Percentiles rank a stretch among this genome's conserved stretches.
Conservation (phyloP, 2,113 vertebrate species). For the Amblyopsis rosae region DNA sequence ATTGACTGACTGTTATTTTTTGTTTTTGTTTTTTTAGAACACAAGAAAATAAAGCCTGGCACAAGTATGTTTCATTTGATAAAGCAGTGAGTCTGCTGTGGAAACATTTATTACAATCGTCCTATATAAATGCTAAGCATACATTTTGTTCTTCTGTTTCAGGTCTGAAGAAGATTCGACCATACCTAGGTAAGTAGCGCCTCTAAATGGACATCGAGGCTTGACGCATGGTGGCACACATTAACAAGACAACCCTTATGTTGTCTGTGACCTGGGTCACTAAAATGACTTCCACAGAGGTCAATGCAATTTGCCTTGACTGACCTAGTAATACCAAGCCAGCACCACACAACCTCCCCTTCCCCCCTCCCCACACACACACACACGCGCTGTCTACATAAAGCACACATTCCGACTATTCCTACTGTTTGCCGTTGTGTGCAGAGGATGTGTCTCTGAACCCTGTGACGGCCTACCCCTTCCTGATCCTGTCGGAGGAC, state of each 20-base stretch:
- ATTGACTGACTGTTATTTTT: background rate
- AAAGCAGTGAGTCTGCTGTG: background rate
- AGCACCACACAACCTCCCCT: background rate
- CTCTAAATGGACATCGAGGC: background rate
- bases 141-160: constrained; percentile 12
- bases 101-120: background rate
- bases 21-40: constrained; percentile 45
- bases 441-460: constrained; percentile 74
- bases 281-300: too few species aligned
- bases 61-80: constrained; percentile 47
- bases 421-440: background rate
- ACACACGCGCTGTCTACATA: background rate
- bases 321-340: too few species aligned
- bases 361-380: too few species aligned
- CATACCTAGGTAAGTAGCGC: constrained; percentile 67
- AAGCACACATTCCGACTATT: background rate
- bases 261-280: too few species aligned
- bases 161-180: constrained; percentile 74
- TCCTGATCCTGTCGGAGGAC: constrained; percentile 77
- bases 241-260: too few species aligned
- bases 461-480: constrained; percentile 77
- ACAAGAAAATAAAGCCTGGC: constrained; percentile 55
- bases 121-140: background rate
- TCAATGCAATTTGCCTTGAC: too few species aligned
- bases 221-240: too few species aligned